Percentiles rank a stretch among this genome's conserved stretches.
These are phyloP conservation scores for Hesperophylax magnus DNA, from an alignment of 1,140 invertebrate genomes.

Conservation along the genomic window DNA sequence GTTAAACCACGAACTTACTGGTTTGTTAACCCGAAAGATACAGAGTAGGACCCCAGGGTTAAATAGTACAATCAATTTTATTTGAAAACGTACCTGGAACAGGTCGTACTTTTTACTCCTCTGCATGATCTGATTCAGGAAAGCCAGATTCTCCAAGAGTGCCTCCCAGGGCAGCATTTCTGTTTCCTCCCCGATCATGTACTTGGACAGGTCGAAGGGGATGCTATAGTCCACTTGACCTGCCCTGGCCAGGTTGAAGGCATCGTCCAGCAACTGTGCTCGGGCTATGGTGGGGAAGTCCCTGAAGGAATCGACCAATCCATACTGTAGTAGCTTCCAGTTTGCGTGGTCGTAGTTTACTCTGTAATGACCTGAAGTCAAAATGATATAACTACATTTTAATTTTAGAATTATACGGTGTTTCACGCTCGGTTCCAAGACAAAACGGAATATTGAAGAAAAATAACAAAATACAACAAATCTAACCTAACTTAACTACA, in stretches of 20 bases:
- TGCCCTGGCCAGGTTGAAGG: constrained; percentile 80
- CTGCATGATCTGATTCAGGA: constrained; percentile 64
- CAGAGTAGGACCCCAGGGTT: too few species aligned
- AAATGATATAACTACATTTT: background rate
- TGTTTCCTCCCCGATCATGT: constrained; percentile 72
- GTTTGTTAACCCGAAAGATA: too few species aligned
- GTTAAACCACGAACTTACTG: too few species aligned
- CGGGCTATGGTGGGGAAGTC: constrained; percentile 73
- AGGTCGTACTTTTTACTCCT: constrained; percentile 62
- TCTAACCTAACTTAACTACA: too few species aligned
- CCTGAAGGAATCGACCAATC: constrained; percentile 61
- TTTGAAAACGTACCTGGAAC: constrained; percentile 61
- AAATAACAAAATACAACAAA: too few species aligned
- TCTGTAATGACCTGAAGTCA: constrained; percentile 64
- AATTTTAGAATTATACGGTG: too few species aligned
- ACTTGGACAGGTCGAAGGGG: constrained; percentile 75
- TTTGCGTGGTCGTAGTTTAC: constrained; percentile 69
- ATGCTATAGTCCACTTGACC: constrained; percentile 73
- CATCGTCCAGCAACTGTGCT: constrained; percentile 87
- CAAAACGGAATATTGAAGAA: too few species aligned
- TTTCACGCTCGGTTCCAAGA: too few species aligned
- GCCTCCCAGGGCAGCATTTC: constrained; percentile 75
- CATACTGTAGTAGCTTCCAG: constrained; percentile 60
- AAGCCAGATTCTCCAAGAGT: constrained; percentile 68
- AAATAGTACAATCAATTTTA: too few species aligned